Percentiles rank a stretch among this genome's conserved stretches.
These are phyloP conservation scores for Taurulus bubalis DNA, from an alignment of 2,113 vertebrate species.

Conservation along the genomic window DNA sequence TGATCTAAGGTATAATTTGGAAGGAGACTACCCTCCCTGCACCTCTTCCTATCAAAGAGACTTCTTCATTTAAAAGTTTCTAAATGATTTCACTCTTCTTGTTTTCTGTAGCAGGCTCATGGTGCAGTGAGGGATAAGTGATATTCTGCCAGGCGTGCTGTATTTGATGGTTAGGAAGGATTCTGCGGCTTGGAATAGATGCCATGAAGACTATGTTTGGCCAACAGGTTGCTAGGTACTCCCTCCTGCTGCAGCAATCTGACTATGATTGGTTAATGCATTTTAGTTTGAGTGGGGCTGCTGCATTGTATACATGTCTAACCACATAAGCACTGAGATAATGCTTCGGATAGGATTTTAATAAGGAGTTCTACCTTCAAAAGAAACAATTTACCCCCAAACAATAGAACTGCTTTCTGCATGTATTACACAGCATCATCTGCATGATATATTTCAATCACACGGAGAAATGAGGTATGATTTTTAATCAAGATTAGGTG, in stretches of 20 bases:
- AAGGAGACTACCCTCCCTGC: slow-evolving; percentile 36
- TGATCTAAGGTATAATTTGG: slow-evolving; percentile 64
- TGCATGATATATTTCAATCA: slow-evolving; percentile 68
- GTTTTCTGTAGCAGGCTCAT: background rate
- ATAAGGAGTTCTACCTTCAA: slow-evolving; percentile 63
- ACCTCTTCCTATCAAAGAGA: slow-evolving; percentile 58
- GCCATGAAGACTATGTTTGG: slow-evolving; percentile 18
- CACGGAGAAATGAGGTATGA: slow-evolving; percentile 67
- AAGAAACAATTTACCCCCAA: slow-evolving; percentile 72
- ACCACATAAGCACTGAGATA: slow-evolving; percentile 46
- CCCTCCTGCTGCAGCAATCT: slow-evolving; percentile 15
- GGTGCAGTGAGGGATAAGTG: background rate
- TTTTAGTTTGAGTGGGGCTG: background rate
- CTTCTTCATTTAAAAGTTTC: slow-evolving; percentile 56
- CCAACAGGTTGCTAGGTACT: slow-evolving; percentile 59
- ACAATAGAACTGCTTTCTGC: slow-evolving; percentile 59
- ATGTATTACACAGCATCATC: slow-evolving; percentile 60
- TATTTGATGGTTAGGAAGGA: slow-evolving; percentile 34
- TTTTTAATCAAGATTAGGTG: slow-evolving; percentile 78
- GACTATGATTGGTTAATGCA: slow-evolving; percentile 47
- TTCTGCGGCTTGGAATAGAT: slow-evolving; percentile 32
- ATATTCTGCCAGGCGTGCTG: slow-evolving; percentile 9
- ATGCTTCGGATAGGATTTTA: slow-evolving; percentile 57
- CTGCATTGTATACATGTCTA: slow-evolving; percentile 27
- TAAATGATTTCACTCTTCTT: slow-evolving; percentile 41